Percentiles rank a stretch among this genome's conserved stretches.
Evolutionary conservation across 92 coral and sea anemone genomes (phyloP).

Genomic region (Palythoa grandiflora): DNA sequence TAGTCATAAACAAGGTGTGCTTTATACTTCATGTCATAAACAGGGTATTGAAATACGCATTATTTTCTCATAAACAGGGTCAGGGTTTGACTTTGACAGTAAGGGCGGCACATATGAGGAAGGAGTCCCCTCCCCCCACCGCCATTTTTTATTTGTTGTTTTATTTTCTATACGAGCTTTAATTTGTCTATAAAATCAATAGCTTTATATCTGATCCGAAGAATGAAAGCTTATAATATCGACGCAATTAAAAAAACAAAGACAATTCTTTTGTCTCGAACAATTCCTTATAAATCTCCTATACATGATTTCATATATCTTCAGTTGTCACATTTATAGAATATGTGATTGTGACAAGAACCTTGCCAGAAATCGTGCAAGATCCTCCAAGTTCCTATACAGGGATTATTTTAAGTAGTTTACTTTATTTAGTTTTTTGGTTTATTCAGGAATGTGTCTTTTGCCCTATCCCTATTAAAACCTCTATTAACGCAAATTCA

Average conservation of each 20-base stretch:
- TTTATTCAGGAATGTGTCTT: too few species aligned
- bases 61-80: too few species aligned
- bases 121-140: too few species aligned
- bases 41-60: too few species aligned
- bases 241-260: neutral
- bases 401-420: neutral
- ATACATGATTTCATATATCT: too few species aligned
- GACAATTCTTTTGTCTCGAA: neutral
- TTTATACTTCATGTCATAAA: too few species aligned
- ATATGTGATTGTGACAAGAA: neutral
- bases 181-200: neutral
- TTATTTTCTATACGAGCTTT: neutral
- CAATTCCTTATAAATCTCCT: slow-evolving; percentile 1
- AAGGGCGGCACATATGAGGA: too few species aligned
- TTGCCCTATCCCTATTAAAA: too few species aligned
- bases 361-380: neutral
- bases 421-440: too few species aligned
- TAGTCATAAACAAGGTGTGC: too few species aligned
- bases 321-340: neutral
- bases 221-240: slow-evolving; percentile 4
- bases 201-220: neutral
- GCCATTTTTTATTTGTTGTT: slow-evolving; percentile 1
- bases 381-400: neutral
- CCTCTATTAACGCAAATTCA: too few species aligned
- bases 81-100: too few species aligned